Conservation (phyloP, 2,797 vertebrate species). For the Netta rufina region DNA sequence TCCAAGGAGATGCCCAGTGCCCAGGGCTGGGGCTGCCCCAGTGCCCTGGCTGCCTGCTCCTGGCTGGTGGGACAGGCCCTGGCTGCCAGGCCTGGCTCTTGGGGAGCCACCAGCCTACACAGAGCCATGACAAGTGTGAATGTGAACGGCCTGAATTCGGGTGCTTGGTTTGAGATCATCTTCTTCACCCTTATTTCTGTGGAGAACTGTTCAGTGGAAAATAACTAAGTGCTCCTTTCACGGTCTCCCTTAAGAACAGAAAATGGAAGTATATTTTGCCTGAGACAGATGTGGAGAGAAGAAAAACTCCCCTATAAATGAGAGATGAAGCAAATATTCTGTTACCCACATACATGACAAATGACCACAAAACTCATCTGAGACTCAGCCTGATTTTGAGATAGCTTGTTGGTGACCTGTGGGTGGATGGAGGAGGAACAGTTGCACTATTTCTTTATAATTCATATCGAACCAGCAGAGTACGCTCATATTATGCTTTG, state of each 20-base stretch:
- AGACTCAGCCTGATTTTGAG: not conserved
- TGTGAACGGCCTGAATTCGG: too few species aligned
- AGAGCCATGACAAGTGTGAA: too few species aligned
- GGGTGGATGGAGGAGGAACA: not conserved
- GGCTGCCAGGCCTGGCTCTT: too few species aligned
- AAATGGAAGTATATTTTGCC: not conserved
- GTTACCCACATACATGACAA: not conserved
- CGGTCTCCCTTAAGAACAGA: not conserved
- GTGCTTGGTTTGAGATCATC: too few species aligned
- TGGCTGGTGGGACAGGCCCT: too few species aligned
- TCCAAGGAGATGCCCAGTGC: fast-evolving
- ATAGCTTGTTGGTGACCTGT: not conserved
- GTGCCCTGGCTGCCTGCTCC: too few species aligned
- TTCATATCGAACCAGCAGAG: not conserved
- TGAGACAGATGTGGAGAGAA: not conserved
- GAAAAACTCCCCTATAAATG: not conserved
- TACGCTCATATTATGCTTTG: not conserved
- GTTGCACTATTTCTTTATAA: not conserved
- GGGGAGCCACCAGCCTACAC: too few species aligned
- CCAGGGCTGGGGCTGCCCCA: too few species aligned
- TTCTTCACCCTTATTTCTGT: not conserved
- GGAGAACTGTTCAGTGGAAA: not conserved
- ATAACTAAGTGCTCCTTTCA: not conserved
- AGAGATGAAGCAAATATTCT: not conserved
- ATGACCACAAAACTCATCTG: not conserved